Conservation (phyloP, 1,140 invertebrate species). For the Leptopilina boulardi region DNA sequence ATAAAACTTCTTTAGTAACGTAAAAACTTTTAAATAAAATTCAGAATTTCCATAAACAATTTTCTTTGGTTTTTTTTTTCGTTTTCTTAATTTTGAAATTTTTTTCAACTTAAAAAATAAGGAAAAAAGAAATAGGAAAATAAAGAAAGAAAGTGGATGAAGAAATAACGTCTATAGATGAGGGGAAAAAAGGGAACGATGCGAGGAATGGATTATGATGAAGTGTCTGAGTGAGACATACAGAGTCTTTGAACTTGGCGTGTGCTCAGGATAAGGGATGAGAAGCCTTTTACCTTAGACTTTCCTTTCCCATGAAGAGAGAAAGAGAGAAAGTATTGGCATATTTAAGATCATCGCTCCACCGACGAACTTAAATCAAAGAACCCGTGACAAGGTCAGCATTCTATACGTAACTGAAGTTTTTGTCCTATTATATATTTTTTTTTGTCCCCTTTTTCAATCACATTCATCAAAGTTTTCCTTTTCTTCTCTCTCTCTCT, state of each 20-base stretch:
- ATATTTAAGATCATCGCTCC: conserved; percentile 19
- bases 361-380: background rate
- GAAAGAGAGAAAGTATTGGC: too few species aligned
- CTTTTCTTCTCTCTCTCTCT: too few species aligned
- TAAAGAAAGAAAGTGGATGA: background rate
- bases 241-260: conserved; percentile 20
- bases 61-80: too few species aligned
- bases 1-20: too few species aligned
- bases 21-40: too few species aligned
- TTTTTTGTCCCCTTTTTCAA: background rate
- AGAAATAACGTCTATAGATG: background rate
- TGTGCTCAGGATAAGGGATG: background rate
- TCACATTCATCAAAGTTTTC: background rate
- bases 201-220: conserved; percentile 13
- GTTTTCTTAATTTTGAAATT: too few species aligned
- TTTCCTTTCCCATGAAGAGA: background rate
- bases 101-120: too few species aligned
- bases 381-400: conserved; percentile 26
- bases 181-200: background rate
- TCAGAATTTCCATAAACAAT: too few species aligned
- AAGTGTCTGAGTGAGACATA: conserved; percentile 12
- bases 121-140: too few species aligned
- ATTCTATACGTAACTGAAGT: background rate
- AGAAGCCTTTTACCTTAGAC: conserved; percentile 13
- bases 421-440: background rate